Evolutionary conservation across 2,888 invertebrate species (phyloP).

Genomic region (Congeria kusceri): DNA sequence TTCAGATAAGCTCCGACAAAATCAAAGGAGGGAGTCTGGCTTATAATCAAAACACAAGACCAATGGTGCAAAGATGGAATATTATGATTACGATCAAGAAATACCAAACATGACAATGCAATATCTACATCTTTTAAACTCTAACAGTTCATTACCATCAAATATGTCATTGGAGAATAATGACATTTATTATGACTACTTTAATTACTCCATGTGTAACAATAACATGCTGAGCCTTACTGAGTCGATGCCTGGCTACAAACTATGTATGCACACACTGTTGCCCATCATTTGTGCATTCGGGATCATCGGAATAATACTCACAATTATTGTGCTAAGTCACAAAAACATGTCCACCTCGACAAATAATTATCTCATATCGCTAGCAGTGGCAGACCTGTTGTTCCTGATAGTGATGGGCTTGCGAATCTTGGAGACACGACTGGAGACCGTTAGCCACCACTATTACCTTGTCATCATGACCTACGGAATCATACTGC

Average conservation of each 20-base stretch:
- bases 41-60: too few relatives aligned
- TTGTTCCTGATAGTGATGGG: constrained; percentile 78
- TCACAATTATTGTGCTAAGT: constrained; percentile 82
- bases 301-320: constrained; percentile 81
- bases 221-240: constrained; percentile 1
- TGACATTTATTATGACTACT: too few relatives aligned
- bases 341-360: constrained; percentile 84
- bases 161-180: too few relatives aligned
- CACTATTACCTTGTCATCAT: constrained; percentile 66
- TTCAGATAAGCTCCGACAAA: too few relatives aligned
- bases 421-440: constrained; percentile 53
- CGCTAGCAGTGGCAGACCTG: constrained; percentile 81
- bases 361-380: constrained; percentile 83
- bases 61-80: too few relatives aligned
- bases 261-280: constrained; percentile 57
- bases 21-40: too few relatives aligned
- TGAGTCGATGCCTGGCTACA: constrained; percentile 21
- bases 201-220: neutral
- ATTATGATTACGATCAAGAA: too few relatives aligned
- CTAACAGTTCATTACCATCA: too few relatives aligned
- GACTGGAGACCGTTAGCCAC: constrained; percentile 37
- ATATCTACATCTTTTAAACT: too few relatives aligned
- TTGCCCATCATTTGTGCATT: constrained; percentile 76
- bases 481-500: constrained; percentile 70
- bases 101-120: too few relatives aligned